Evolutionary conservation across 1,140 invertebrate genomes (phyloP).

Genomic region (Drosophila littoralis): DNA sequence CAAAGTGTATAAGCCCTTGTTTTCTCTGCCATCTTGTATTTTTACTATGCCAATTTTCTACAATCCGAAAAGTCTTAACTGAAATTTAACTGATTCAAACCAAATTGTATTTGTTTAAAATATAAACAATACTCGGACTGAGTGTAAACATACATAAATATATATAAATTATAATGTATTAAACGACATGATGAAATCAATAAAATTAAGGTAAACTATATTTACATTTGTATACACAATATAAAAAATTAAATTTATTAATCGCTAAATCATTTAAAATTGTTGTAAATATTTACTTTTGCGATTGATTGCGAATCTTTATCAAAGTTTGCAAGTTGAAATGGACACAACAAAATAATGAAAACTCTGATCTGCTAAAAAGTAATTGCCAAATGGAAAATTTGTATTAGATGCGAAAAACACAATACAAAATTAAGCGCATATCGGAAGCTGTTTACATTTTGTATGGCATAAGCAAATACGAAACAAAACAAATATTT

Average conservation of each 20-base stretch:
- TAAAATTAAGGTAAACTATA: too few relatives aligned
- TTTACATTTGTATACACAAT: too few relatives aligned
- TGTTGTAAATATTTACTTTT: neutral
- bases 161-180: neutral
- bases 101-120: too few relatives aligned
- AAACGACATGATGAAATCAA: neutral
- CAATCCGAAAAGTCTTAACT: neutral
- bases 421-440: conserved; percentile 18
- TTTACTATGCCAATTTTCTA: neutral
- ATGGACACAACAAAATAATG: neutral
- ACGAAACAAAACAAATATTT: conserved; percentile 45
- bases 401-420: neutral
- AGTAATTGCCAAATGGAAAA: neutral
- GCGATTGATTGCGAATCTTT: neutral
- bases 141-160: too few relatives aligned
- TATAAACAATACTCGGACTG: too few relatives aligned
- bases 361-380: neutral
- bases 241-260: neutral
- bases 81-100: neutral
- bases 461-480: conserved; percentile 64
- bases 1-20: neutral
- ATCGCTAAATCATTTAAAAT: neutral
- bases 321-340: neutral
- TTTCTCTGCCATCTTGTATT: neutral
- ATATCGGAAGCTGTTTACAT: conserved; percentile 42